Conservation (phyloP, 2,888 invertebrate species). For the Eristalis pertinax region DNA sequence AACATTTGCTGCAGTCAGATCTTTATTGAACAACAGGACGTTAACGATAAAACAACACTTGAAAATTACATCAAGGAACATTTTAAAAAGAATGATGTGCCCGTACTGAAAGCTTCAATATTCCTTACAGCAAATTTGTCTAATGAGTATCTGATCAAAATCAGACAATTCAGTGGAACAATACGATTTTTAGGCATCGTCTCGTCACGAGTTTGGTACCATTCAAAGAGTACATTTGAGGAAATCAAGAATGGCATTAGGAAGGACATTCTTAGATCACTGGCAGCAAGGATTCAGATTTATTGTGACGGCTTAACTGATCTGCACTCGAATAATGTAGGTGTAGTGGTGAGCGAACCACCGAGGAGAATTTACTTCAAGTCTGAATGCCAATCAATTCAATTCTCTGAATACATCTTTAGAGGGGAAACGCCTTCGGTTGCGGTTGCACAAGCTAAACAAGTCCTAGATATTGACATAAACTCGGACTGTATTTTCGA, state of each 20-base stretch:
- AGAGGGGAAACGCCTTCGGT: conserved; percentile 94
- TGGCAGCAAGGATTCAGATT: conserved; percentile 93
- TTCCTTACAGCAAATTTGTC: conserved; percentile 87
- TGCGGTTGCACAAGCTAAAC: conserved; percentile 89
- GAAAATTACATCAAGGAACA: conserved; percentile 83
- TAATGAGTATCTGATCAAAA: conserved; percentile 73
- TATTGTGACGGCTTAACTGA: conserved; percentile 94
- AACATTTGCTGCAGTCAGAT: conserved; percentile 84
- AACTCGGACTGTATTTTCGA: conserved; percentile 87
- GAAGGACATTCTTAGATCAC: conserved; percentile 92
- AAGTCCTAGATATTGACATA: conserved; percentile 90
- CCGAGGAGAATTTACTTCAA: conserved; percentile 91
- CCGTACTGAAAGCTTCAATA: conserved; percentile 83
- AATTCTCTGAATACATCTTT: conserved; percentile 94
- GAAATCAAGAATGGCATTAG: conserved; percentile 89
- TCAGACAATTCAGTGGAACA: conserved; percentile 77
- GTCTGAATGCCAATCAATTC: conserved; percentile 81
- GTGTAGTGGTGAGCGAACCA: conserved; percentile 90
- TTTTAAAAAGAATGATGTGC: conserved; percentile 61
- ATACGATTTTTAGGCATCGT: conserved; percentile 79
- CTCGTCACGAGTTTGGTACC: conserved; percentile 87
- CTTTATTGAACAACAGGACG: conserved; percentile 88
- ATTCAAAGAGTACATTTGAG: conserved; percentile 87
- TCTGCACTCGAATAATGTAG: conserved; percentile 76
- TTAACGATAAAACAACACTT: conserved; percentile 84